Conservation (phyloP, 2,113 vertebrate genomes). For the Scophthalmus maximus region DNA sequence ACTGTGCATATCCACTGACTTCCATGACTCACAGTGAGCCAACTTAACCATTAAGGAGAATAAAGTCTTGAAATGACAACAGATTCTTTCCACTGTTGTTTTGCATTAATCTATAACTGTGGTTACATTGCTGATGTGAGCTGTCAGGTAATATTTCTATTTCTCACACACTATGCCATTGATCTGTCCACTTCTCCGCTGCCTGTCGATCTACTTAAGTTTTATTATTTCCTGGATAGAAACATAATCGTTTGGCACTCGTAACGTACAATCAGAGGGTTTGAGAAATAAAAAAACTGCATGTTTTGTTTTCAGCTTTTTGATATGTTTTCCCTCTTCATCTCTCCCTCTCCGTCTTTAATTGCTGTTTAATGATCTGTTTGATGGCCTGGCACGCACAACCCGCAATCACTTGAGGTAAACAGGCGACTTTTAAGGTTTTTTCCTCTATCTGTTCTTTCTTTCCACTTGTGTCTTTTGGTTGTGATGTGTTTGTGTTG, state of each 20-base stretch:
- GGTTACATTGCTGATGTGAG: slow-evolving; percentile 3
- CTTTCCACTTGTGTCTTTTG: slow-evolving; percentile 30
- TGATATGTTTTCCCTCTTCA: slow-evolving; percentile 49
- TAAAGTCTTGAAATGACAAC: slow-evolving; percentile 25
- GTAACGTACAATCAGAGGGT: slow-evolving; percentile 55
- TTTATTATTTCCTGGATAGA: slow-evolving; percentile 60
- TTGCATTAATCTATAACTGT: slow-evolving; percentile 11
- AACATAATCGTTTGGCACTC: slow-evolving; percentile 42
- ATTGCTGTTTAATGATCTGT: slow-evolving; percentile 69
- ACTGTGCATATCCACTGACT: not conserved
- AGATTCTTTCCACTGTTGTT: slow-evolving; percentile 1
- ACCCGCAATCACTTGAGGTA: slow-evolving; percentile 62
- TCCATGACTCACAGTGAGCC: slow-evolving; percentile 12
- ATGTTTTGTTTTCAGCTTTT: slow-evolving; percentile 61
- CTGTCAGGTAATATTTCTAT: slow-evolving; percentile 5
- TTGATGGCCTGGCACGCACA: slow-evolving; percentile 54
- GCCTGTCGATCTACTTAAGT: slow-evolving; percentile 9
- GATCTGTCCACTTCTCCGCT: not conserved
- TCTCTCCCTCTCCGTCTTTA: slow-evolving; percentile 61
- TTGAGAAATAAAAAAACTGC: slow-evolving; percentile 16
- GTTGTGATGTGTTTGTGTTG: too few relatives aligned
- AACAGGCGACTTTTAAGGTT: slow-evolving; percentile 47
- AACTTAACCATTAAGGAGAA: slow-evolving; percentile 40
- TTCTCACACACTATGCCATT: not conserved
- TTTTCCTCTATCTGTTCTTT: slow-evolving; percentile 55